These are phyloP conservation scores for Chironomus tepperi DNA, from an alignment of 1,140 invertebrate species.

Conservation along the genomic window DNA sequence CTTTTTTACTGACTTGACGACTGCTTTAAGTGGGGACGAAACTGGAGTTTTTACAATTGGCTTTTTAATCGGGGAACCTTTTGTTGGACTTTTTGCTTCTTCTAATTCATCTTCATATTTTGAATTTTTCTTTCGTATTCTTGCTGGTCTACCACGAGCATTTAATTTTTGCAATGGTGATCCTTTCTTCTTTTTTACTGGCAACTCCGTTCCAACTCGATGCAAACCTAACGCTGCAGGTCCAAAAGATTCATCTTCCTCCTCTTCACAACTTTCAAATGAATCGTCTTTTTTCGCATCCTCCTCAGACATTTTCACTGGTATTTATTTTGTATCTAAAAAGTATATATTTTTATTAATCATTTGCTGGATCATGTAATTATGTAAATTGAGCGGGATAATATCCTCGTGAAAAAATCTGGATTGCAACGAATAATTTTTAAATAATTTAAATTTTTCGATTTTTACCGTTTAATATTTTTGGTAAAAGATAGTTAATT, in stretches of 20 bases:
- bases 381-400: no score
- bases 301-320: background rate
- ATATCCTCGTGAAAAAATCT: background rate
- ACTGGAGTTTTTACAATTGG: slow-evolving; percentile 43
- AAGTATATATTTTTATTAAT: background rate
- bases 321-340: background rate
- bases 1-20: slow-evolving; percentile 33
- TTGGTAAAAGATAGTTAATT: no score
- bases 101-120: slow-evolving; percentile 89
- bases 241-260: slow-evolving; percentile 57
- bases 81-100: slow-evolving; percentile 61
- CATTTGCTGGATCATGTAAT: no score
- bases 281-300: background rate
- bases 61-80: slow-evolving; percentile 53
- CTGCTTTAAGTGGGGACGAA: slow-evolving; percentile 41
- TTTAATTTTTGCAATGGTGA: slow-evolving; percentile 67
- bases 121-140: slow-evolving; percentile 84
- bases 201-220: slow-evolving; percentile 62
- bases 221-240: slow-evolving; percentile 67
- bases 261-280: slow-evolving; percentile 51
- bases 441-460: no score
- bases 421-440: no score
- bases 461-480: no score
- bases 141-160: slow-evolving; percentile 75
- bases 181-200: slow-evolving; percentile 57